Evolutionary conservation across 2,113 vertebrate genomes (phyloP).

Genomic region (Platysteira castanea): DNA sequence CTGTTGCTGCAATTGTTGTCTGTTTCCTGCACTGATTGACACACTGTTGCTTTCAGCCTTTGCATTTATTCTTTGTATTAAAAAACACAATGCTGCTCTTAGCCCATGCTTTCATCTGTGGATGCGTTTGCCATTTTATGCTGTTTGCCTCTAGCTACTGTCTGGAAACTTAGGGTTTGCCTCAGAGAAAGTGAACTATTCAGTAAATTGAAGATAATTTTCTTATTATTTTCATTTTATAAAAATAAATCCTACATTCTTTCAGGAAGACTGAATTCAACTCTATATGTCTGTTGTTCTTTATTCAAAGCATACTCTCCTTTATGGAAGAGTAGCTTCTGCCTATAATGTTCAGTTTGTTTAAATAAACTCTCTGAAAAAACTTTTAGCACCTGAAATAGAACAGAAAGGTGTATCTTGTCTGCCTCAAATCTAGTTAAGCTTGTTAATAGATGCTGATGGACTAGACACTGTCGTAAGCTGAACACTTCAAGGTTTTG

Average conservation of each 20-base stretch:
- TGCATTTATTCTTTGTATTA: neutral
- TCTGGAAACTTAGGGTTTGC: neutral
- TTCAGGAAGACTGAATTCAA: neutral
- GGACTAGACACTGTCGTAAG: neutral
- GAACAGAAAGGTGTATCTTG: neutral
- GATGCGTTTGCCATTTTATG: neutral
- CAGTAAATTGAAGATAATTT: neutral
- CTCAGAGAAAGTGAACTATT: neutral
- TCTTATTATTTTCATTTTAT: neutral
- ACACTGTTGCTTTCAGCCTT: neutral
- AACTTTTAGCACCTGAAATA: neutral
- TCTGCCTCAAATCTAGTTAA: neutral
- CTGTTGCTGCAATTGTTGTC: slow-evolving; percentile 36
- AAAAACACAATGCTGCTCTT: neutral
- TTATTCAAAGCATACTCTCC: neutral
- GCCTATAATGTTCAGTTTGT: neutral
- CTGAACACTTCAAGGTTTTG: neutral
- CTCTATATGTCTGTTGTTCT: neutral
- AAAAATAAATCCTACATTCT: neutral
- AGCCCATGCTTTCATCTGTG: neutral
- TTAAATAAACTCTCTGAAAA: neutral
- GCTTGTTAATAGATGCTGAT: neutral
- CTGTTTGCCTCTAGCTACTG: neutral
- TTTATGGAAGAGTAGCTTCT: neutral
- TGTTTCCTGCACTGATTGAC: neutral